phyloP scores from a whole-genome alignment of 2,113 vertebrate genomes.

The Pelodiscus sinensis region DNA sequence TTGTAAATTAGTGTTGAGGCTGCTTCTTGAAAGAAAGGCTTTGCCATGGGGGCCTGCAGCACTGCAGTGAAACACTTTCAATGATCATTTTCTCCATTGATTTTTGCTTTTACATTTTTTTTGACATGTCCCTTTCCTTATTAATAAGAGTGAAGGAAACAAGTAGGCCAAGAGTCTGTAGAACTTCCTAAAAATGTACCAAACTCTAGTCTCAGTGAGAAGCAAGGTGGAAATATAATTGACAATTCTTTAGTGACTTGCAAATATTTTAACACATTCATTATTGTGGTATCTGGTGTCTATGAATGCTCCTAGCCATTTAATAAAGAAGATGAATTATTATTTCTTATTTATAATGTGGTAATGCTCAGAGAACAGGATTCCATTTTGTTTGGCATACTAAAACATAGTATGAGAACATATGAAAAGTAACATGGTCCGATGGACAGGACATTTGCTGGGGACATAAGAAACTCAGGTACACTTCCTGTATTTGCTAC shows the following conservation, averaged over 20 bases:
- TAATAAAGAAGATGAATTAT: not conserved
- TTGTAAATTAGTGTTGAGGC: not conserved
- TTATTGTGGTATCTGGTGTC: not conserved
- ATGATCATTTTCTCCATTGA: not conserved
- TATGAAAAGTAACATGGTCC: not conserved
- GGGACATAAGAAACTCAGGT: not conserved
- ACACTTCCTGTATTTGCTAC: not conserved
- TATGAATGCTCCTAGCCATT: not conserved
- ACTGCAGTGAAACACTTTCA: not conserved
- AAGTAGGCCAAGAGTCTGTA: not conserved
- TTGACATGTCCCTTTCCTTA: not conserved
- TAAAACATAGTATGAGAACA: rapidly evolving
- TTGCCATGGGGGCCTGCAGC: not conserved
- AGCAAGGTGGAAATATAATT: not conserved
- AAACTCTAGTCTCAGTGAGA: not conserved
- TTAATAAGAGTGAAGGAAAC: not conserved
- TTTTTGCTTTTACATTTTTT: not conserved
- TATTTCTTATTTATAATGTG: not conserved
- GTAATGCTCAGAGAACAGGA: not conserved
- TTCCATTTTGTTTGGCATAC: rapidly evolving
- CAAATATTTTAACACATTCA: not conserved
- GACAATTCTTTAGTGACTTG: not conserved
- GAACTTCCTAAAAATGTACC: not conserved
- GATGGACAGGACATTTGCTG: not conserved
- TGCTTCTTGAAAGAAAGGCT: not conserved